A percentile compares a stretch with the other conserved stretches of the same genome.
Evolutionary conservation across 2,113 vertebrate genomes (phyloP).

Genomic region (Centropristis striata): DNA sequence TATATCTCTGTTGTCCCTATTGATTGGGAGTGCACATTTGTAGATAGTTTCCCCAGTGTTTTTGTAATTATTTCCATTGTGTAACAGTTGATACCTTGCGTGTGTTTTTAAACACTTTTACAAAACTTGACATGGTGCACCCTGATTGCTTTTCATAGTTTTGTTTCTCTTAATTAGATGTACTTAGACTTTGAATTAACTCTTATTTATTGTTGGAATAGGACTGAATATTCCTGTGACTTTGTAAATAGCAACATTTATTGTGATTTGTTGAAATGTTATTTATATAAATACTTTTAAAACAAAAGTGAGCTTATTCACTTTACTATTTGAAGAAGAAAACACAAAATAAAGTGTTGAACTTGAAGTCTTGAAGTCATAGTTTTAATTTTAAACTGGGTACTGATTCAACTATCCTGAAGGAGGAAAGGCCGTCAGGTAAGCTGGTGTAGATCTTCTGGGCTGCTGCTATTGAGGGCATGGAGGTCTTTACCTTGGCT

Average conservation of each 20-base stretch:
- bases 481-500: too few species aligned
- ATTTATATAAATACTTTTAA: constrained; percentile 85
- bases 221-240: constrained; percentile 69
- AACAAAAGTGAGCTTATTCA: constrained; percentile 76
- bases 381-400: constrained; percentile 17
- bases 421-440: too few species aligned
- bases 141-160: constrained; percentile 80
- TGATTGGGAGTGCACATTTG: constrained; percentile 83
- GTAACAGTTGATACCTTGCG: constrained; percentile 71
- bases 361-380: constrained; percentile 39
- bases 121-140: constrained; percentile 80
- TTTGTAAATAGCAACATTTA: constrained; percentile 83
- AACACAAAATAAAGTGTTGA: constrained; percentile 83
- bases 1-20: constrained; percentile 64
- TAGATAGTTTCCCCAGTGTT: constrained; percentile 80
- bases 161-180: constrained; percentile 76
- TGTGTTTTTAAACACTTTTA: constrained; percentile 65
- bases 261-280: constrained; percentile 84
- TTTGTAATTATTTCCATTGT: constrained; percentile 73
- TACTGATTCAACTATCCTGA: neutral
- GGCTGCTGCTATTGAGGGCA: too few species aligned
- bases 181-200: constrained; percentile 80
- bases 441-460: too few species aligned
- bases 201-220: constrained; percentile 85
- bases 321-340: constrained; percentile 77